phyloP scores from a whole-genome alignment of 2,113 vertebrate genomes.

The Gnathonemus longibarbis region DNA sequence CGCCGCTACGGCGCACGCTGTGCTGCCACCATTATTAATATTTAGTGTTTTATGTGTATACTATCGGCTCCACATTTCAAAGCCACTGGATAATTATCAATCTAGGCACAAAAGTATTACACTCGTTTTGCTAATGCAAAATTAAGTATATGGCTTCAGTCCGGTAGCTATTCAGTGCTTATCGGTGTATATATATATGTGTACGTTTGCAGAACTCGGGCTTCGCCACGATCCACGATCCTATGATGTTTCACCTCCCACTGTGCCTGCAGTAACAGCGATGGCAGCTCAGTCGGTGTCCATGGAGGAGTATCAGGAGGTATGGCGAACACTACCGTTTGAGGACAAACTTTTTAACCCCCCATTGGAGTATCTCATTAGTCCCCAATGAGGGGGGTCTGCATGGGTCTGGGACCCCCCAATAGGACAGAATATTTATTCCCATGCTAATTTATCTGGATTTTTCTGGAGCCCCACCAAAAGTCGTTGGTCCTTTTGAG shows the following conservation, averaged over 20 bases:
- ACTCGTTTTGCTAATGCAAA: background rate
- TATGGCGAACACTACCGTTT: conserved; percentile 39
- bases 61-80: background rate
- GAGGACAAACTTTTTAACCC: background rate
- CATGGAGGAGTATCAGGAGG: conserved; percentile 60
- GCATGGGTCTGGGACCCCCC: background rate
- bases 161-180: background rate
- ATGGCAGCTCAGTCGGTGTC: conserved; percentile 62
- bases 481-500: background rate
- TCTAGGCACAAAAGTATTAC: background rate
- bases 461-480: background rate
- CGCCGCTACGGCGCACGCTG: background rate
- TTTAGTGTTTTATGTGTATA: background rate
- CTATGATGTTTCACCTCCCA: conserved; percentile 56
- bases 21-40: background rate
- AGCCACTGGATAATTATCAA: background rate
- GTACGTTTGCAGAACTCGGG: conserved; percentile 43
- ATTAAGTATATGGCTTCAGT: background rate
- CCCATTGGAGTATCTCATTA: background rate
- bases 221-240: conserved; percentile 35
- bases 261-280: conserved; percentile 49
- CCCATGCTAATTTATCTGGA: background rate
- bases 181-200: background rate
- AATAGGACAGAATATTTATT: background rate
- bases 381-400: background rate